phyloP scores from a whole-genome alignment of 2,113 vertebrate genomes.

The Edolisoma coerulescens region DNA sequence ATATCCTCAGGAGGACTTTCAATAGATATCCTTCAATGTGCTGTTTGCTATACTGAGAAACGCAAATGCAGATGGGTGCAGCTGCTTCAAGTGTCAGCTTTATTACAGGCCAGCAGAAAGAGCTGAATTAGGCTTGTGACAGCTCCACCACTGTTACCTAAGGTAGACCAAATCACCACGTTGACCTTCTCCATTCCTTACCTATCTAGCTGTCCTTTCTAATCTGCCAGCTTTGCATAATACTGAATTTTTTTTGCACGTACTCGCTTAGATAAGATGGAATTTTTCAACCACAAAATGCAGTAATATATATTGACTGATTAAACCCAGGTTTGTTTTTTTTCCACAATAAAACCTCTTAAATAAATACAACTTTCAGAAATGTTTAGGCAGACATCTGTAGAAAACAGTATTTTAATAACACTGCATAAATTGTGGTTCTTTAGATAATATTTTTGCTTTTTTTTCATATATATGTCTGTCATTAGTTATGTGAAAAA shows the following conservation, averaged over 20 bases:
- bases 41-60: not conserved
- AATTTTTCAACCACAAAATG: slow-evolving; percentile 51
- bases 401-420: slow-evolving; percentile 17
- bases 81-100: not conserved
- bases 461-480: not conserved
- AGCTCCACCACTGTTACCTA: not conserved
- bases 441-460: slow-evolving; percentile 43
- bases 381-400: slow-evolving; percentile 45
- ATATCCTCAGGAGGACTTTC: not conserved
- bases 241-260: slow-evolving; percentile 33
- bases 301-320: slow-evolving; percentile 49
- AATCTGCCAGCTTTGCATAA: not conserved
- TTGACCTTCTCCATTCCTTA: not conserved
- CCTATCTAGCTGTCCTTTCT: not conserved
- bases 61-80: not conserved
- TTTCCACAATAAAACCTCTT: slow-evolving; percentile 30
- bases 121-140: not conserved
- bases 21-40: not conserved
- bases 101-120: not conserved
- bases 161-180: not conserved
- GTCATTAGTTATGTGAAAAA: not conserved
- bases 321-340: slow-evolving; percentile 60
- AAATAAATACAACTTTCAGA: slow-evolving; percentile 32
- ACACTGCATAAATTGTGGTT: slow-evolving; percentile 42
- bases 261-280: slow-evolving; percentile 29